Evolutionary conservation across 2,888 invertebrate genomes (phyloP), one percentile per base, ranked within the genome.

Genomic region (Hipparchia sbordonii): DNA sequence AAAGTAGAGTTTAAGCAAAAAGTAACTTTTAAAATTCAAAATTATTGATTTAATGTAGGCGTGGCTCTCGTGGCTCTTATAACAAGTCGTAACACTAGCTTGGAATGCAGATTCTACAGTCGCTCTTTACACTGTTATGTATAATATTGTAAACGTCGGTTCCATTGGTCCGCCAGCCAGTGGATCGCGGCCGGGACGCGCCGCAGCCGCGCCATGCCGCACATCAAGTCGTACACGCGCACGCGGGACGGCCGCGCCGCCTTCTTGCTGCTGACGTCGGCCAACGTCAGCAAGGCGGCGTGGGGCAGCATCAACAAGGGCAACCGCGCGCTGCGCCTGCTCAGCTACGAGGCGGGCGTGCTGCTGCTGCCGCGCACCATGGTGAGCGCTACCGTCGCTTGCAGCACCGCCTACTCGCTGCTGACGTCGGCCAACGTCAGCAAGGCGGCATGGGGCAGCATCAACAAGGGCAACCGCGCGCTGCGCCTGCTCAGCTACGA

Each of bases 281-380:
- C 98, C 0, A 99, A 99, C 92, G 92, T 99, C 51, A 99, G 99
- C 10, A 99, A 99, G 92, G 98, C 99, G 1, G 99, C 99, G 0
- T 99, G 99, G 99, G 99, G 99, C 59, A 91, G 91, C 9, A 87
- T 95, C 8, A 95, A 95, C 77, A 95, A 90, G 75, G 95, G 94
- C 60, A 95, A 95, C 85, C 88, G 89, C 0, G 94, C 94, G 0
- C 85, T 95, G 1, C 95, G 97, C 52, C 95, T 98, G 8, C 95
- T 97, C 86, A 98, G 98, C 61, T 99, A 97, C 84, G 99, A 99
- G 89, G 96, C 96, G 0, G 99, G 99, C 0, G 97, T 99, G 0
- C 85, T 99, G 63, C 97, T 98, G 81, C 81, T 99, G 61, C 99
- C 99, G 0, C 95, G 95, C 82, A 96, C 96, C 86, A 95, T 98